Evolutionary conservation across 2,888 invertebrate species (phyloP).

Genomic region (Ectemnius continuus): DNA sequence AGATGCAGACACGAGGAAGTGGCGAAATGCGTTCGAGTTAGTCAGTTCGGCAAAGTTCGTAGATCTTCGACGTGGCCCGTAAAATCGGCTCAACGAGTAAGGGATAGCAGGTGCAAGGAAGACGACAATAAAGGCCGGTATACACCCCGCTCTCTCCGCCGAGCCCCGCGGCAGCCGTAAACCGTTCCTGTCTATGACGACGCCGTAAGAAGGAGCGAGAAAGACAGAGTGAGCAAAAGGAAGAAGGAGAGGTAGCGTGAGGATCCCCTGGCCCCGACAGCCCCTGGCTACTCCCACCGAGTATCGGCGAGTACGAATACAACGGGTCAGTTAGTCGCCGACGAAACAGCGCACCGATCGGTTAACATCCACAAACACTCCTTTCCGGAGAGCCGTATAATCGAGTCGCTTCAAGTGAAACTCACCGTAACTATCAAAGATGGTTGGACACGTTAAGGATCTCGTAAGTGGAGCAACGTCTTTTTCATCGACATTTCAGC

Average conservation of each 20-base stretch:
- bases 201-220: slow-evolving; percentile 1
- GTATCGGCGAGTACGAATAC: slow-evolving; percentile 24
- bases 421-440: slow-evolving; percentile 13
- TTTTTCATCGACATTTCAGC: background rate
- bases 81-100: background rate
- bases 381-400: slow-evolving; percentile 1
- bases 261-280: background rate
- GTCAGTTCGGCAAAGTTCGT: slow-evolving; percentile 19
- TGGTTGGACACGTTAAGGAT: slow-evolving; percentile 34
- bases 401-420: slow-evolving; percentile 2
- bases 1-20: slow-evolving; percentile 7
- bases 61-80: slow-evolving; percentile 18
- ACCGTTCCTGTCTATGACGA: slow-evolving; percentile 2
- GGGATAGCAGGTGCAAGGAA: too few relatives aligned
- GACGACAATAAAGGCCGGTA: background rate
- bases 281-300: background rate
- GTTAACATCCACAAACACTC: background rate
- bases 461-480: slow-evolving; percentile 38
- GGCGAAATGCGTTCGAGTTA: slow-evolving; percentile 2
- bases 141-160: background rate
- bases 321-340: slow-evolving; percentile 41
- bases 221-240: slow-evolving; percentile 5
- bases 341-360: slow-evolving; percentile 20
- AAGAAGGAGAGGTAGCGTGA: slow-evolving; percentile 14
- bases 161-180: background rate